Conservation (phyloP, 1,140 invertebrate species). For the Drosophila kikkawai region DNA sequence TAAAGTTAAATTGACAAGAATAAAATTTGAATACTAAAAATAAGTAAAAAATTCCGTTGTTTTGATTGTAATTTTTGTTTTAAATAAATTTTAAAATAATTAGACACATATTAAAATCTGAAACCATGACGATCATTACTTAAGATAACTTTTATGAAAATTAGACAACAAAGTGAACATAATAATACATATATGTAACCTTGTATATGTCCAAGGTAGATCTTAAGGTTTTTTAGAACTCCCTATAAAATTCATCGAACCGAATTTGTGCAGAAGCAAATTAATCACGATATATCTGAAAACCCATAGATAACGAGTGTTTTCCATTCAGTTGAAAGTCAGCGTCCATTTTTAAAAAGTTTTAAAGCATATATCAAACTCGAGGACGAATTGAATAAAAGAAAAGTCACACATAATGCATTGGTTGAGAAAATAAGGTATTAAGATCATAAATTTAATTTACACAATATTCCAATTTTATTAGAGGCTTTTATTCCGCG, state of each 20-base stretch:
- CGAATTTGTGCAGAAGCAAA: too few relatives aligned
- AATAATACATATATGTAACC: neutral
- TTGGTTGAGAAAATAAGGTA: neutral
- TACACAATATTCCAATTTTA: slow-evolving; percentile 39
- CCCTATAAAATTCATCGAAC: too few relatives aligned
- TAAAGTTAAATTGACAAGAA: slow-evolving; percentile 48
- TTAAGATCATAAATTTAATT: slow-evolving; percentile 3
- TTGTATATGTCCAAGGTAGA: slow-evolving; percentile 1
- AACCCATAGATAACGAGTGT: too few relatives aligned
- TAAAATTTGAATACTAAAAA: slow-evolving; percentile 14
- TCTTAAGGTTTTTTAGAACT: neutral
- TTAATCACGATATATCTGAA: too few relatives aligned
- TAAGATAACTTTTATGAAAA: neutral
- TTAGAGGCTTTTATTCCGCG: slow-evolving; percentile 6
- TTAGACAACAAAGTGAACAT: neutral
- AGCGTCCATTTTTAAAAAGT: too few relatives aligned
- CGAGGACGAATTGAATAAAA: slow-evolving; percentile 18
- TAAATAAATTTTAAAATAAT: neutral
- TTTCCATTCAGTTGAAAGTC: too few relatives aligned
- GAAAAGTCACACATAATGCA: slow-evolving; percentile 7
- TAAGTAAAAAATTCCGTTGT: neutral
- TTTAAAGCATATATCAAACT: neutral
- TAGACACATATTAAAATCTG: neutral
- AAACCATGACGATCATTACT: neutral
- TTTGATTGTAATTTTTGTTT: neutral